phyloP scores from a whole-genome alignment of 2,113 vertebrate genomes.

The Acrocephalus kingi region DNA sequence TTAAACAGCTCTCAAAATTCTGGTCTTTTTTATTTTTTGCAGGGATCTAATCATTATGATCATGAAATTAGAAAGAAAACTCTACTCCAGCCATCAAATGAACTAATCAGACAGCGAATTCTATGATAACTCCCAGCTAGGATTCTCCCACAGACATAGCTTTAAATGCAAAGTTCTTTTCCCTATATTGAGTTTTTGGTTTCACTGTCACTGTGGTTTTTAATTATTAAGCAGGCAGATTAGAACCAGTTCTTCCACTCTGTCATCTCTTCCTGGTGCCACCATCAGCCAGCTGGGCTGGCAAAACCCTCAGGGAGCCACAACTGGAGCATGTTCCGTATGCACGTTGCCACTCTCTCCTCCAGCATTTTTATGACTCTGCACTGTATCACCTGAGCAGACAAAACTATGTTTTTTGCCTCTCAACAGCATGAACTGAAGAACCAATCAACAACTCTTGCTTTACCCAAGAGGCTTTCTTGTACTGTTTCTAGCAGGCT shows the following conservation, averaged over 20 bases:
- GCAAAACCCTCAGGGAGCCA: background rate
- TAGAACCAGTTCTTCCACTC: constrained; percentile 17
- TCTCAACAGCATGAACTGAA: background rate
- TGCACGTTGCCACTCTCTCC: rapidly evolving
- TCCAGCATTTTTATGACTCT: background rate
- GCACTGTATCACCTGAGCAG: background rate
- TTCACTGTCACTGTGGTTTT: background rate
- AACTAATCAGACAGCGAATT: background rate
- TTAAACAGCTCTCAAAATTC: background rate
- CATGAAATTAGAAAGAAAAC: background rate
- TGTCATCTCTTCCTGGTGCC: background rate
- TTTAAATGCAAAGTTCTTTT: background rate
- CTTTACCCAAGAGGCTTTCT: background rate
- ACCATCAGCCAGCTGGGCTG: background rate
- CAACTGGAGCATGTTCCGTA: background rate
- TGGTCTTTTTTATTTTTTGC: background rate
- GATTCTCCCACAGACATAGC: background rate
- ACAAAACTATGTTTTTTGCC: background rate
- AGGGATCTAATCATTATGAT: background rate
- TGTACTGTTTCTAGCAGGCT: background rate
- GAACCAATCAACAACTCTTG: background rate
- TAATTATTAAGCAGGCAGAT: constrained; percentile 1
- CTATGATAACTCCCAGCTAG: background rate
- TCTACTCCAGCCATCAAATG: background rate
- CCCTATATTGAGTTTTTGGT: background rate